Evolutionary conservation across 1,140 invertebrate species (phyloP), one percentile per base, ranked within the genome.

Genomic region (Matsumurasca onukii): DNA sequence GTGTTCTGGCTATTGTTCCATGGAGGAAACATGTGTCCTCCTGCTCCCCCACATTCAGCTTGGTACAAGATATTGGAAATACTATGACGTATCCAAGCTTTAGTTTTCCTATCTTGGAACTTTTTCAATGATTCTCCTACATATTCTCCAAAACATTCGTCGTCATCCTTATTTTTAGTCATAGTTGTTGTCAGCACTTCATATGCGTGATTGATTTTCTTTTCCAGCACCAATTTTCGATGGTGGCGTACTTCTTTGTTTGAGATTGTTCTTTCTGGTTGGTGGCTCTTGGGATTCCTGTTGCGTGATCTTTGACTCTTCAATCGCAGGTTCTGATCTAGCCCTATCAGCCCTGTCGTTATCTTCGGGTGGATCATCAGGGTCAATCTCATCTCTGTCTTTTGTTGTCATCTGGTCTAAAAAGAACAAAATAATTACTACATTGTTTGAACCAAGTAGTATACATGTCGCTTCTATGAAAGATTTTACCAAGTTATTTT

Each of bases 141-240:
- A 61, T 29, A 61, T 9, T 61, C 57, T 5, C 57, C 57, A 61
- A 61, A 61, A 61, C 57, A 61, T 3, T 3, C 20, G 22, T 61
- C 57, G 3, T 29, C 25, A 20, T 29, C 27, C 20, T 20, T 61
- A 25, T 31, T 61, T 29, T 29, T 22, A 22, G 5, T 12, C 5
- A 29, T 15, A 29, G 25, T 5, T 61, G 57, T 27, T 61, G 57
- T 61, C 2, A 61, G 20, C 20, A 61, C 57, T 27, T 61, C 57
- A 31, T 61, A 61, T 12, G 57, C 57, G 57, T 61, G 30, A 29
- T 61, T 61, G 30, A 61, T 9, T 20, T 61, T 61, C 30, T 61
- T 13, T 61, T 61, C 27, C 24, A 61, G 13, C 9, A 9, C 20
- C n/a, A 55, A 9, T 55, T 55, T n/a, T n/a, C 24, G 15, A 9